Base-by-base conservation (phyloP, 2,888 invertebrate genomes). In the Apamea monoglypha region DNA sequence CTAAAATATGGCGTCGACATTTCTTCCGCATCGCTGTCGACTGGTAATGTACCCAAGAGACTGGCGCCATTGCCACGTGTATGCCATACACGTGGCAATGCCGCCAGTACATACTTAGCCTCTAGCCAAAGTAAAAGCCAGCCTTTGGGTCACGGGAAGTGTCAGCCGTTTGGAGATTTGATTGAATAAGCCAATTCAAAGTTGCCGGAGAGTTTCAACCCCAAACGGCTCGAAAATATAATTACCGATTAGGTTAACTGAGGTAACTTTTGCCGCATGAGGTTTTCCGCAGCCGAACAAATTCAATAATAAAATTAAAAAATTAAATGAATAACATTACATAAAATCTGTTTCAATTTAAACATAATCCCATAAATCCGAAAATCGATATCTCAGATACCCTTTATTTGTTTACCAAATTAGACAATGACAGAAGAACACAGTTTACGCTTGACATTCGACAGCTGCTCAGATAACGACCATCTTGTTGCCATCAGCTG, bases 381-480 rank as follows among this genome's bases (percentile, higher is more conserved):
- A n/a, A 64, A 64, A 64, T 21, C 18, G 2, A 12, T 64, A 18
- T 36, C 4, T 21, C 2, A 61, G 4, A n/a, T 18, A 29, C 12
- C 3, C 14, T 32, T 53, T 44, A 64, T 44, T 77, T 47, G n/a
- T 77, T 67, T 66, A 67, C 25, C 25, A 32, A 71, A 14, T 78
- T 25, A 8, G 18, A 53, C 53, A 56, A 2, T 10, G 16, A 14
- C 36, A 67, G 1, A 78, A 12, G 1, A 32, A 70, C 16, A 78
- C 6, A 50, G 40, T 59, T 18, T 67, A 63, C 50, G 25, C 44
- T 66, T 70, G 69, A 32, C 25, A 50, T 32, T 25, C 47, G 2
- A 21, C 85, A 85, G 50, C 74, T 84, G 77, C 47, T 70, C 12
- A 44, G 70, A 81, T 77, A 67, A 74, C 32, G 40, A 50, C 66